Evolutionary conservation across 2,888 invertebrate genomes (phyloP), one percentile per base, ranked within the genome.

Genomic region (Drosophila picticornis): DNA sequence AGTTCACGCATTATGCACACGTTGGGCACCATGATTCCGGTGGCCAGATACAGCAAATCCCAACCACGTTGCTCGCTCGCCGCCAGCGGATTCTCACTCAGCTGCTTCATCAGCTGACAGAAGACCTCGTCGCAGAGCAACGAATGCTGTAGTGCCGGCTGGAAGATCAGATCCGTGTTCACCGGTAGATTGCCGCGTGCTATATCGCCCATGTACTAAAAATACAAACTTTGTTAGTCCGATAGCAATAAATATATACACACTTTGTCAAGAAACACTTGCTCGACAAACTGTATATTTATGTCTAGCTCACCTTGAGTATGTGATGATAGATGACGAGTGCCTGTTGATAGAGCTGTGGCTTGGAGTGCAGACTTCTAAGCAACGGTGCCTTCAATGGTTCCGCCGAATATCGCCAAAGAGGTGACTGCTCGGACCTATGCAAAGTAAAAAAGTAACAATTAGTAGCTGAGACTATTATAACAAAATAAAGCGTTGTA

Each of bases 71-170:
- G 98, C 92, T 98, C 98, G 91, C 98, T 98, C 31, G 90, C 93
- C 61, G 95, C 95, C 91, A 96, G 96, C 77, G 96, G 95, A 93
- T 99, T 99, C 82, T 96, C 96, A 0, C 98, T 99, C 75, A 99
- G 93, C 93, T 99, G 99, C 91, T 98, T 97, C 96, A 99, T 97
- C 72, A 99, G 95, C 93, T 99, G 99, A 91, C 98, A 99, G 91
- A 97, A 99, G 34, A 98, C 94, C 94, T 99, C 99, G 92, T 99
- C 99, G 60, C 97, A 95, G 55, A 99, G 94, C 50, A 95, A 93
- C 80, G 97, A 96, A 84, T 97, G 95, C 85, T 95, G 95, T 25
- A 98, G 92, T 1, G 97, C 96, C 2, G 95, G 95, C 88, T 95
- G 95, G 93, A 98, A 99, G 91, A 99, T 98, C 81, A 96, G 95